Conservation (phyloP, 2,113 vertebrate species). For the Corythaixoides concolor region DNA sequence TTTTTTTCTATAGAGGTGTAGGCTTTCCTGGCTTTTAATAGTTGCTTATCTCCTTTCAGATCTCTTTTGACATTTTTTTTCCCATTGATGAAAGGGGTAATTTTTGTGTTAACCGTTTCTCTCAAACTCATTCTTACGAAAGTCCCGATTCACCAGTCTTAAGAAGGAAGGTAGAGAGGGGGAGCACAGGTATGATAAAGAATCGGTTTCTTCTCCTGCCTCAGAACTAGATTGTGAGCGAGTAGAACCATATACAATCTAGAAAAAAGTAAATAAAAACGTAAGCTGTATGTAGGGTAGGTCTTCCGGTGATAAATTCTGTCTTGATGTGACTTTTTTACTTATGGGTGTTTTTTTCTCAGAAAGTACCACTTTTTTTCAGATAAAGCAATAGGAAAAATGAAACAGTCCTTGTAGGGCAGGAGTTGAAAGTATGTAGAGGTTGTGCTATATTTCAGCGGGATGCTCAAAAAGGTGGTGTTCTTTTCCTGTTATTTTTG, state of each 20-base stretch:
- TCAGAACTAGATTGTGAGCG: not conserved
- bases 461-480: not conserved
- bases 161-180: not conserved
- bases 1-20: not conserved
- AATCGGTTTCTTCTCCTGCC: not conserved
- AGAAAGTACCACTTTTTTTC: not conserved
- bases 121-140: not conserved
- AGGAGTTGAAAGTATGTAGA: not conserved
- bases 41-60: not conserved
- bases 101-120: not conserved
- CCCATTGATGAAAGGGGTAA: not conserved
- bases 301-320: not conserved
- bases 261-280: not conserved
- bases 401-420: not conserved
- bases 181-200: not conserved
- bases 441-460: not conserved
- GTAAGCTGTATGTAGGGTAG: not conserved
- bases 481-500: slow-evolving; percentile 7
- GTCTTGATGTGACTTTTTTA: not conserved
- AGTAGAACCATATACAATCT: not conserved
- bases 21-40: not conserved
- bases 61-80: not conserved
- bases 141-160: not conserved
- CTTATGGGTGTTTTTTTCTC: not conserved
- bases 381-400: not conserved